Evolutionary conservation across 1,140 invertebrate genomes (phyloP).

Genomic region (Pantala flavescens): DNA sequence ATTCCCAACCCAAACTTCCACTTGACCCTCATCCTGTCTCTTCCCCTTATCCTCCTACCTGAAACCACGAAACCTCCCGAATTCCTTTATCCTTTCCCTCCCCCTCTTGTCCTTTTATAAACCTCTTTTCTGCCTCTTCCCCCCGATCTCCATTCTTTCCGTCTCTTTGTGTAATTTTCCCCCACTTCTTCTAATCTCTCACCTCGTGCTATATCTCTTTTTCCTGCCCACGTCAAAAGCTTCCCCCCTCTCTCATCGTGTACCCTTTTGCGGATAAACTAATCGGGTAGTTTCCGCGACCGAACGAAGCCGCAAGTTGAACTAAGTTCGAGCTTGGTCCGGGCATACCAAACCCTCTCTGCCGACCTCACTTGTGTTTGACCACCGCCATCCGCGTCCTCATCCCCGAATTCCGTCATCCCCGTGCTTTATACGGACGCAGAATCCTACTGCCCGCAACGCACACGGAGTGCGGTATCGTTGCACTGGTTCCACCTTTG

Average conservation of each 20-base stretch:
- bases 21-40: background rate
- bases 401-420: background rate
- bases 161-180: constrained; percentile 1
- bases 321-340: background rate
- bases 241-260: background rate
- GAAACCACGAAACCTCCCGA: background rate
- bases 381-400: background rate
- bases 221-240: background rate
- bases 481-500: background rate
- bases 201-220: background rate
- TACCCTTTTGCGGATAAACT: constrained; percentile 9
- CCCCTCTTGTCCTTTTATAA: background rate
- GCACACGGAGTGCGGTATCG: background rate
- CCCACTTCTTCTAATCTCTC: background rate
- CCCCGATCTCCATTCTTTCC: constrained; percentile 7
- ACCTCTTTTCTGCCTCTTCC: constrained; percentile 12
- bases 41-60: background rate
- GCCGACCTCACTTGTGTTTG: background rate
- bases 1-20: background rate
- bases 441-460: background rate
- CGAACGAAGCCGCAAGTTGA: background rate
- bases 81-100: background rate
- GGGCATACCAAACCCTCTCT: background rate
- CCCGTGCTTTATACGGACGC: background rate
- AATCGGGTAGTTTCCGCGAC: constrained; percentile 3